Evolutionary conservation across 1,140 invertebrate species (phyloP).

Genomic region (Pemphigus obesinymphae): DNA sequence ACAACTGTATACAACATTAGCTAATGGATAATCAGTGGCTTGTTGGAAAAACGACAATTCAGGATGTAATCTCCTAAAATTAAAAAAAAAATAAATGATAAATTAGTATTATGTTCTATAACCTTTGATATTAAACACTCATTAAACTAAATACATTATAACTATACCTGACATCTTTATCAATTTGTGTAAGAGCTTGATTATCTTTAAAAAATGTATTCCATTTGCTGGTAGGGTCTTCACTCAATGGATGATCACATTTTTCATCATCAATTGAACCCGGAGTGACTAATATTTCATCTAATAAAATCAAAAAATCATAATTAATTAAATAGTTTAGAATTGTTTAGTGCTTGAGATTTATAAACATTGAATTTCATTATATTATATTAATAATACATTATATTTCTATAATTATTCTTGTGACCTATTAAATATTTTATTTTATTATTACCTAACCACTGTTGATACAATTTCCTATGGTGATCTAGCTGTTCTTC

Average conservation of each 20-base stretch:
- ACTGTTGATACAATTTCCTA: slow-evolving; percentile 72
- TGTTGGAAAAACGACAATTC: slow-evolving; percentile 97
- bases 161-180: slow-evolving; percentile 89
- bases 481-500: slow-evolving; percentile 62
- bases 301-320: too few species aligned
- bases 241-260: slow-evolving; percentile 84
- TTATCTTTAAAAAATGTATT: slow-evolving; percentile 92
- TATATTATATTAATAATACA: too few species aligned
- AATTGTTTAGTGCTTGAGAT: too few species aligned
- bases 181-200: slow-evolving; percentile 91
- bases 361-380: too few species aligned
- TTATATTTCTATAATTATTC: too few species aligned
- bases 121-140: too few species aligned
- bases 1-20: slow-evolving; percentile 65
- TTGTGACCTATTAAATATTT: too few species aligned
- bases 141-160: not conserved
- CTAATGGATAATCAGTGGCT: slow-evolving; percentile 79
- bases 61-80: slow-evolving; percentile 76
- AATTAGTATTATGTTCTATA: not conserved
- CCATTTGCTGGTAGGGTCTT: slow-evolving; percentile 91
- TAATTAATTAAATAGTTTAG: too few species aligned
- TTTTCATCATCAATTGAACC: slow-evolving; percentile 56
- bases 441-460: slow-evolving; percentile 63
- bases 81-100: not conserved
- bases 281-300: slow-evolving; percentile 76